These are phyloP conservation scores for Heteractis magnifica DNA, from an alignment of 92 coral and sea anemone genomes.

Conservation along the genomic window DNA sequence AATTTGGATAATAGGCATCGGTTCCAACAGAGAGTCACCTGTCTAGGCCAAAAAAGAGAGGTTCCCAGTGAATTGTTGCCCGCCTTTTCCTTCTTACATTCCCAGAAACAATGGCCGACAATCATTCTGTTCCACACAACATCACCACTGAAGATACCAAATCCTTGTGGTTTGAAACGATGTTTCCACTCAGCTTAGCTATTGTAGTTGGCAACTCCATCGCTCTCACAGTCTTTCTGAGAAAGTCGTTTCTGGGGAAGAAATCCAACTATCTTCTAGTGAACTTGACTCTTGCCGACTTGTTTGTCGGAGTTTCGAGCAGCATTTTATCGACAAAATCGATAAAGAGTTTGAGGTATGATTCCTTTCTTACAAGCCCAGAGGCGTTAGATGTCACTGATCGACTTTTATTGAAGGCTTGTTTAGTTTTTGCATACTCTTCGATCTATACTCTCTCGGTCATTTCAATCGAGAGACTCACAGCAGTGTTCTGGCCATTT, in stretches of 20 bases:
- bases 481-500: slow-evolving; percentile 16
- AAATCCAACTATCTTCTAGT: neutral
- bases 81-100: too few relatives aligned
- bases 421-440: too few relatives aligned
- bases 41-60: too few relatives aligned
- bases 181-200: neutral
- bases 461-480: neutral
- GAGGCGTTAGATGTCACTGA: too few relatives aligned
- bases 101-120: too few relatives aligned
- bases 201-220: neutral
- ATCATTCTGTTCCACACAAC: neutral
- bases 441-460: slow-evolving; percentile 1
- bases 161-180: neutral
- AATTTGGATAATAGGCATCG: too few relatives aligned
- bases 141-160: neutral
- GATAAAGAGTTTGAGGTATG: too few relatives aligned
- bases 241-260: neutral
- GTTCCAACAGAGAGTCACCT: too few relatives aligned
- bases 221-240: neutral
- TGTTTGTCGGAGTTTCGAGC: neutral
- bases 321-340: too few relatives aligned
- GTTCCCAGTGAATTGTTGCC: too few relatives aligned
- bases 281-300: slow-evolving; percentile 2
- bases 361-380: neutral
- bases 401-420: too few relatives aligned